phyloP scores from a whole-genome alignment of 2,113 vertebrate genomes.

The Cololabis saira region DNA sequence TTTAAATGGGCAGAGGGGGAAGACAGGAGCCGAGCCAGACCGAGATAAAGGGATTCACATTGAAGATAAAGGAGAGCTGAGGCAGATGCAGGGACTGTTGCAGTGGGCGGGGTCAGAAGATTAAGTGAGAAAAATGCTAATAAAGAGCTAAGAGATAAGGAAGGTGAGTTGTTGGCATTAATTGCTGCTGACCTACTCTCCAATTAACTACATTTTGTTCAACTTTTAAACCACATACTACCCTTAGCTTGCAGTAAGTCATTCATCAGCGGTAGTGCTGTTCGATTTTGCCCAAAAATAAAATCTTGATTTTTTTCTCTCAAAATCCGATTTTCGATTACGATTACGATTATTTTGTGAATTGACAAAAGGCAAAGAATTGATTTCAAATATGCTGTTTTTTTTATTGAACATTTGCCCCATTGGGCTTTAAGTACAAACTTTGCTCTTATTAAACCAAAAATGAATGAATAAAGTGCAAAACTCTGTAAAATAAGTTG shows the following conservation, averaged over 20 bases:
- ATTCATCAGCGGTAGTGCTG: background rate
- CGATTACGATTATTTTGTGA: too few relatives aligned
- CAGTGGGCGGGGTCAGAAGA: conserved; percentile 11
- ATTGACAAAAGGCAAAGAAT: too few relatives aligned
- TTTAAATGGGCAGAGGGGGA: conserved; percentile 2
- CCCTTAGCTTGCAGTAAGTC: background rate
- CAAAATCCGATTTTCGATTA: too few relatives aligned
- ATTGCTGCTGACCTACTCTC: conserved; percentile 1
- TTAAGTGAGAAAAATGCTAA: conserved; percentile 14
- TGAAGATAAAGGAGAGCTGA: conserved; percentile 34
- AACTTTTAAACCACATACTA: background rate
- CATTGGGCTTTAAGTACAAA: too few relatives aligned
- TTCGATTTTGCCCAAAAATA: too few relatives aligned
- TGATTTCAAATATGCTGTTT: too few relatives aligned
- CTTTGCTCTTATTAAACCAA: too few relatives aligned
- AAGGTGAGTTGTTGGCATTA: conserved; percentile 2
- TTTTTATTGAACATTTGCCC: too few relatives aligned
- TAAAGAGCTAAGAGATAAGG: conserved; percentile 26
- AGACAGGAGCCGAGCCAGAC: conserved; percentile 1
- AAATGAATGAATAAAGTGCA: too few relatives aligned
- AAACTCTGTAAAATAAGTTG: too few relatives aligned
- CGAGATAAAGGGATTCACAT: conserved; percentile 19
- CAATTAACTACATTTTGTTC: background rate
- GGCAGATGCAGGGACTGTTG: conserved; percentile 16
- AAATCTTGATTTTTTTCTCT: too few relatives aligned